phyloP scores from a whole-genome alignment of 2,113 vertebrate species.

The Passerina amoena region DNA sequence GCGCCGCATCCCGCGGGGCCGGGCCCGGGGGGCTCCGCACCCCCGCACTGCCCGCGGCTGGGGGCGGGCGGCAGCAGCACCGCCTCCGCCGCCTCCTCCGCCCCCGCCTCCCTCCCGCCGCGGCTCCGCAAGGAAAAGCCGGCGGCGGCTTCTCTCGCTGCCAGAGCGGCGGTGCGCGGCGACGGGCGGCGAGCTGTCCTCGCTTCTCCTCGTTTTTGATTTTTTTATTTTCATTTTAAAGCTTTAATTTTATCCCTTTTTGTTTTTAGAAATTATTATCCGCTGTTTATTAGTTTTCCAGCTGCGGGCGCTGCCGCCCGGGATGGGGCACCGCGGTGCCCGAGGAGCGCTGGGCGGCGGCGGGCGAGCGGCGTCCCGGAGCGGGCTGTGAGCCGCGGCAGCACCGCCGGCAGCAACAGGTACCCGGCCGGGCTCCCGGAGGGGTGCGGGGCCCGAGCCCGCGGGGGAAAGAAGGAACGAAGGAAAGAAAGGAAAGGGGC shows the following conservation, averaged over 20 bases:
- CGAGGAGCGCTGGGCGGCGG: neutral
- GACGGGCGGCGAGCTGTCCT: neutral
- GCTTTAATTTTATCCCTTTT: neutral
- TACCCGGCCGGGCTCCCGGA: neutral
- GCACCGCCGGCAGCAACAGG: neutral
- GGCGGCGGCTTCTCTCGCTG: neutral
- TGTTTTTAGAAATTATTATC: neutral
- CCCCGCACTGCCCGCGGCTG: neutral
- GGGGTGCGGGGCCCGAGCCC: neutral
- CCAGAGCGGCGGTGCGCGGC: neutral
- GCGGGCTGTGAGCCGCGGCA: slow-evolving; percentile 23
- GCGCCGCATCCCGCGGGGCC: neutral
- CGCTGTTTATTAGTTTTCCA: neutral
- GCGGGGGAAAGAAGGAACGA: neutral
- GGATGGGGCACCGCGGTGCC: neutral
- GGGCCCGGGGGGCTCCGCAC: neutral
- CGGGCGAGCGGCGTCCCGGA: neutral
- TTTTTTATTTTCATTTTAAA: neutral
- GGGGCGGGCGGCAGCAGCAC: neutral
- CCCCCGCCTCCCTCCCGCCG: neutral
- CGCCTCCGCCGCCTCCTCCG: neutral
- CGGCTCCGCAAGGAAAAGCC: slow-evolving; percentile 6
- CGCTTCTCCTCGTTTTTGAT: neutral
- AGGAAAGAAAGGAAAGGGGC: neutral
- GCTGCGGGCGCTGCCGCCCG: neutral